A percentile compares a stretch with the other conserved stretches of the same genome.
These are phyloP conservation scores for Chrosomus eos DNA, from an alignment of 2,797 vertebrate genomes.

Conservation along the genomic window DNA sequence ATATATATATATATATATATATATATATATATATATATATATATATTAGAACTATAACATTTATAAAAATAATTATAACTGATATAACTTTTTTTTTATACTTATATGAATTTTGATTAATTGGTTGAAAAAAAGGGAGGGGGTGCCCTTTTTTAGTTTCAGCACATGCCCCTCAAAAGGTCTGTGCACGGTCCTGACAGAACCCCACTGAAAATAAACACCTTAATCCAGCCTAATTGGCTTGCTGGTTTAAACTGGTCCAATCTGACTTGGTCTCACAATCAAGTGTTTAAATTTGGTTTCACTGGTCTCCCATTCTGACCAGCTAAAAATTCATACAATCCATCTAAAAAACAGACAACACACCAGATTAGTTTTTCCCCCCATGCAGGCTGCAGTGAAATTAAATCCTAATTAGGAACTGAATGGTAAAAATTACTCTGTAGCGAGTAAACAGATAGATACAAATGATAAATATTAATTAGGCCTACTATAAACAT, in stretches of 20 bases:
- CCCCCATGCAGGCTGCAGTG: not conserved
- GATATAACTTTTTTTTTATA: no score
- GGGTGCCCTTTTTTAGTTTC: no score
- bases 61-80: no score
- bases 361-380: not conserved
- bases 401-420: not conserved
- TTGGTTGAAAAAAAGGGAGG: no score
- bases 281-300: not conserved
- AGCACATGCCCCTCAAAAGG: no score
- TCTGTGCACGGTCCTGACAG: no score
- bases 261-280: not conserved
- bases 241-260: not conserved
- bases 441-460: not conserved
- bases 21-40: no score
- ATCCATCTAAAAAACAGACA: not conserved
- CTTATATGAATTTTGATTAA: no score
- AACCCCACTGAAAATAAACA: not conserved
- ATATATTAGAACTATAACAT: no score
- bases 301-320: not conserved
- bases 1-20: no score
- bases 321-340: not conserved
- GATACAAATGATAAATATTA: not conserved
- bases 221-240: not conserved
- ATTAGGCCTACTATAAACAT: not conserved
- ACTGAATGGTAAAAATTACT: not conserved